Conservation (phyloP, 2,888 invertebrate genomes). For the Lysandra bellargus region DNA sequence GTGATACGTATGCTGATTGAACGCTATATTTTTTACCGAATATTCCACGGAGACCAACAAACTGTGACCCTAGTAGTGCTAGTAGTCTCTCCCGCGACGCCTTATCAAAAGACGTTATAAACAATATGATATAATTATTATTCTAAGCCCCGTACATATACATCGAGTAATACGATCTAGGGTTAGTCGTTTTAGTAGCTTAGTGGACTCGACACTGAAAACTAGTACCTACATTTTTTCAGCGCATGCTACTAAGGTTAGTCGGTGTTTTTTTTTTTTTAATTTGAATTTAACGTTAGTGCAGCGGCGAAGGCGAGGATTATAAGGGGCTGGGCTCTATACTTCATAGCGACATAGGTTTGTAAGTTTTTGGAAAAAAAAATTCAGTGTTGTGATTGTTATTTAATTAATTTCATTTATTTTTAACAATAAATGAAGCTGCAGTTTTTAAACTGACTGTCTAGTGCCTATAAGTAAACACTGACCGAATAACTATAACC, state of each 20-base stretch:
- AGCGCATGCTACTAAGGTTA: constrained; percentile 24
- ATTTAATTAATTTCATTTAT: neutral
- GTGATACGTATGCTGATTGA: neutral
- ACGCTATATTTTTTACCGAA: neutral
- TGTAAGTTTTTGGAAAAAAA: neutral
- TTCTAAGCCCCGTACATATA: neutral
- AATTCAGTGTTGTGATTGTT: neutral
- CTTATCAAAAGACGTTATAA: constrained; percentile 24
- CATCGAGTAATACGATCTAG: neutral
- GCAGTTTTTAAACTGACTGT: neutral
- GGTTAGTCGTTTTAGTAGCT: constrained; percentile 22
- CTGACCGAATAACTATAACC: too few species aligned
- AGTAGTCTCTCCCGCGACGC: constrained; percentile 15
- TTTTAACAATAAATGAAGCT: neutral
- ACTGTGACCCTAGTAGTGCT: neutral
- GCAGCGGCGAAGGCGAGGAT: neutral
- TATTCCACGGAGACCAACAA: constrained; percentile 21
- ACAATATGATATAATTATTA: constrained; percentile 17
- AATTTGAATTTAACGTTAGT: neutral
- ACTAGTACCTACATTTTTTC: neutral
- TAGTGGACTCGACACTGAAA: constrained; percentile 18
- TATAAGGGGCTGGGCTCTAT: neutral
- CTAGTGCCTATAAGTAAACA: too few species aligned
- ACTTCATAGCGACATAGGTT: too few species aligned
- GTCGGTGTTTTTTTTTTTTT: neutral